Evolutionary conservation across 2,888 invertebrate species (phyloP).

Genomic region (Caenorhabditis sp.): DNA sequence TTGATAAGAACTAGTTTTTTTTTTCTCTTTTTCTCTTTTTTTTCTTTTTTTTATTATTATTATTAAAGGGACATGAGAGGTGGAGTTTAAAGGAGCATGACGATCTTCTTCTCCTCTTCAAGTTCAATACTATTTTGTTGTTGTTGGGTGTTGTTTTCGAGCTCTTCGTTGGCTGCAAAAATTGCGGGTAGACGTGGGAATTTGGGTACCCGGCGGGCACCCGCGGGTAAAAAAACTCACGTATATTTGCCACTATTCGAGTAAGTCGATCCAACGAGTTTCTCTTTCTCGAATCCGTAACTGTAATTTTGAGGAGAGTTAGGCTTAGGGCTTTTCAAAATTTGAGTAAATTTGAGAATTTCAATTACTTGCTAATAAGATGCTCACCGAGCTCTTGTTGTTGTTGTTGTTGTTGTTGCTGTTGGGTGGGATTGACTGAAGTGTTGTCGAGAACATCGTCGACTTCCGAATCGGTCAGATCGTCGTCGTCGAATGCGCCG

Average conservation of each 20-base stretch:
- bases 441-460: slow-evolving; percentile 10
- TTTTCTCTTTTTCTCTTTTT: no score
- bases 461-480: slow-evolving; percentile 23
- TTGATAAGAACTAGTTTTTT: no score
- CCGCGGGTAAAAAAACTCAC: slow-evolving; percentile 31
- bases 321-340: not conserved
- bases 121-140: slow-evolving; percentile 4
- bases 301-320: slow-evolving; percentile 15
- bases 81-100: slow-evolving; percentile 11
- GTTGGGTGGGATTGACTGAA: slow-evolving; percentile 17
- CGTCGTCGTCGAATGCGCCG: slow-evolving; percentile 28
- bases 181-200: not conserved
- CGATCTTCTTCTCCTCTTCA: slow-evolving; percentile 21
- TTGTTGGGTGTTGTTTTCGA: slow-evolving; percentile 2
- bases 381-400: slow-evolving; percentile 28
- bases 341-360: not conserved
- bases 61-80: slow-evolving; percentile 1
- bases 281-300: slow-evolving; percentile 40
- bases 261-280: slow-evolving; percentile 50
- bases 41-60: no score
- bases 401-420: not conserved
- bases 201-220: not conserved
- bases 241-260: slow-evolving; percentile 53
- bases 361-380: slow-evolving; percentile 25
- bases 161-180: slow-evolving; percentile 24